A percentile compares a stretch with the other conserved stretches of the same genome.
These are phyloP conservation scores for Benthosema pterotum DNA, from an alignment of 2,797 vertebrate species.

Conservation along the genomic window DNA sequence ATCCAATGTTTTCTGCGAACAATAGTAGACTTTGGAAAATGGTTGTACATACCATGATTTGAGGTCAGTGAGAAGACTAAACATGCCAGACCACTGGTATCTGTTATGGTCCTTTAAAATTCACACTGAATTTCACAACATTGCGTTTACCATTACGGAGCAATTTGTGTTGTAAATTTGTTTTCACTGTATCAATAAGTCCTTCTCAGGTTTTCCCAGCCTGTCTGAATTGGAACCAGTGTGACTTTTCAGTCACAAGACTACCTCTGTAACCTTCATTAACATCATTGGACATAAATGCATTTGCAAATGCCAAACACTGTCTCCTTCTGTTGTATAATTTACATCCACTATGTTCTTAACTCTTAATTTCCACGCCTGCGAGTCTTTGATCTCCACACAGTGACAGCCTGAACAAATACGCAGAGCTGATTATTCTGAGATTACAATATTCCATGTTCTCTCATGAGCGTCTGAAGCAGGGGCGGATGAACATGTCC, in stretches of 20 bases:
- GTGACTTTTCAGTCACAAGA: constrained; percentile 4
- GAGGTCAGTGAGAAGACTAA: too few species aligned
- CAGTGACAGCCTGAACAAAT: constrained; percentile 84
- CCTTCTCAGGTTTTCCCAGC: constrained; percentile 27
- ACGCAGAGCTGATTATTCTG: constrained; percentile 79
- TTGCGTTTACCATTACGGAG: too few species aligned
- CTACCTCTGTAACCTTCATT: constrained; percentile 17
- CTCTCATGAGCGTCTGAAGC: constrained; percentile 78
- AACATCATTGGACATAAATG: background rate
- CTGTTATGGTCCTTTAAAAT: too few species aligned
- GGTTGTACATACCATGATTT: too few species aligned
- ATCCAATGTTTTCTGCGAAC: too few species aligned
- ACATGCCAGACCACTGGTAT: too few species aligned
- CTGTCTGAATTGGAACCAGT: constrained; percentile 19
- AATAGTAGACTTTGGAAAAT: too few species aligned
- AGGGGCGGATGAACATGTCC: too few species aligned
- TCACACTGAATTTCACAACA: too few species aligned
- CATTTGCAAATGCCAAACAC: background rate
- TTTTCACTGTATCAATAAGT: too few species aligned
- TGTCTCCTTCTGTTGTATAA: constrained; percentile 19
- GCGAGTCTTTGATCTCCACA: constrained; percentile 63
- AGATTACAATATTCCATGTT: constrained; percentile 82
- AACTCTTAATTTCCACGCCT: background rate
- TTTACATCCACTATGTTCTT: constrained; percentile 3
- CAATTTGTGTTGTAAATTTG: too few species aligned